Evolutionary conservation across 1,140 invertebrate genomes (phyloP).

Genomic region (Acromyrmex heyeri): DNA sequence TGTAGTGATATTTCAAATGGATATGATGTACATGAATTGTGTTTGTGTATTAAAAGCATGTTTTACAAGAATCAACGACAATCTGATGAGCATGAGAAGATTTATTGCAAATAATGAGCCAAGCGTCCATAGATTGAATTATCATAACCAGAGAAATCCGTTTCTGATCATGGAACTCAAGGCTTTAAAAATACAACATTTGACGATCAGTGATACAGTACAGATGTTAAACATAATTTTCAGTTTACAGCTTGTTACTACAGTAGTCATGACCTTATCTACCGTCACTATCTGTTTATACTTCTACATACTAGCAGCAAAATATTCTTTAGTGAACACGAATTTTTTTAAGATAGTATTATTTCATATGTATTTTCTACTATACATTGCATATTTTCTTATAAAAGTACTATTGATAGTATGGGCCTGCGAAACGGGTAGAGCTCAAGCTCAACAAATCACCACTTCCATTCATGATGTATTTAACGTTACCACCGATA

Average conservation of each 20-base stretch:
- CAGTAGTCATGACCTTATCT: conserved; percentile 76
- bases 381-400: neutral
- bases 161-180: conserved; percentile 77
- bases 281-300: conserved; percentile 76
- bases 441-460: neutral
- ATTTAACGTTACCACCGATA: neutral
- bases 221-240: conserved; percentile 78
- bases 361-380: too few relatives aligned
- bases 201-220: conserved; percentile 77
- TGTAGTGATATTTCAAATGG: conserved; percentile 72
- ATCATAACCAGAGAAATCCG: conserved; percentile 73
- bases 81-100: conserved; percentile 67
- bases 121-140: conserved; percentile 69
- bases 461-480: neutral
- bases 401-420: neutral
- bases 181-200: conserved; percentile 75
- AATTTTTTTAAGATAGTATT: too few relatives aligned
- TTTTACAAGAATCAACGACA: conserved; percentile 76
- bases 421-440: neutral
- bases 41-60: conserved; percentile 65
- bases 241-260: conserved; percentile 70
- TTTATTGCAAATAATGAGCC: conserved; percentile 61
- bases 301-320: conserved; percentile 72
- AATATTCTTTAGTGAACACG: too few relatives aligned
- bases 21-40: conserved; percentile 79